Evolutionary conservation across 2,888 invertebrate species (phyloP).

Genomic region (Tinea semifulvella): DNA sequence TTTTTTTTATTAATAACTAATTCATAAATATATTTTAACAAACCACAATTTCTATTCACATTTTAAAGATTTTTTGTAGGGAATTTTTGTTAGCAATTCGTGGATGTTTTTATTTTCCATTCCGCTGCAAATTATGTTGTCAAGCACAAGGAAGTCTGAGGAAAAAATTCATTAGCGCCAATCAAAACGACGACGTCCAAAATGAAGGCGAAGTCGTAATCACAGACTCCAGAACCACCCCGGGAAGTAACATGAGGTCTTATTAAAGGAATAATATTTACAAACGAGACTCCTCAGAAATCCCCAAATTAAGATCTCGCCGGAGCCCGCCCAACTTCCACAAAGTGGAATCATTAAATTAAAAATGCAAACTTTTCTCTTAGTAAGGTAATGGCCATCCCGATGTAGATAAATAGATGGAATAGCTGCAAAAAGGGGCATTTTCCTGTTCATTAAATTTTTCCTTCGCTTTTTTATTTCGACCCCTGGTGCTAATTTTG

Average conservation of each 20-base stretch:
- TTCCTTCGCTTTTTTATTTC: conserved; percentile 68
- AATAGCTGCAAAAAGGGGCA: conserved; percentile 68
- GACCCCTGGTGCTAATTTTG: conserved; percentile 69
- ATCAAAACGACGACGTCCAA: conserved; percentile 67
- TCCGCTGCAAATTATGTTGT: conserved; percentile 52
- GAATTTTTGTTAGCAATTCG: too few species aligned
- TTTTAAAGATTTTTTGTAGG: neutral
- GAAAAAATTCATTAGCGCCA: conserved; percentile 68
- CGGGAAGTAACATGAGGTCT: conserved; percentile 62
- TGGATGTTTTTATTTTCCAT: conserved; percentile 7
- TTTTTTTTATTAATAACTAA: too few species aligned
- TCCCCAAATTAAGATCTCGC: conserved; percentile 68
- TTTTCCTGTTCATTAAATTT: conserved; percentile 71
- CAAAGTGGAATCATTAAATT: conserved; percentile 70
- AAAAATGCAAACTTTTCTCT: conserved; percentile 70
- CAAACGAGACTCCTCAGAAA: conserved; percentile 68
- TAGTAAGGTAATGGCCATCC: conserved; percentile 69
- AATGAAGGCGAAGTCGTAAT: conserved; percentile 66
- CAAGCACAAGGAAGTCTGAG: conserved; percentile 63
- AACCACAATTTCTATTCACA: neutral
- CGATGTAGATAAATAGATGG: conserved; percentile 68
- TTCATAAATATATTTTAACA: too few species aligned
- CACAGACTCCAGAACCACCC: conserved; percentile 62
- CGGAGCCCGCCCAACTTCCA: conserved; percentile 68
- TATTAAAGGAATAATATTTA: conserved; percentile 69